Conservation (phyloP, 64 coral and sea anemone species). For the Stichodactyla mertensii region DNA sequence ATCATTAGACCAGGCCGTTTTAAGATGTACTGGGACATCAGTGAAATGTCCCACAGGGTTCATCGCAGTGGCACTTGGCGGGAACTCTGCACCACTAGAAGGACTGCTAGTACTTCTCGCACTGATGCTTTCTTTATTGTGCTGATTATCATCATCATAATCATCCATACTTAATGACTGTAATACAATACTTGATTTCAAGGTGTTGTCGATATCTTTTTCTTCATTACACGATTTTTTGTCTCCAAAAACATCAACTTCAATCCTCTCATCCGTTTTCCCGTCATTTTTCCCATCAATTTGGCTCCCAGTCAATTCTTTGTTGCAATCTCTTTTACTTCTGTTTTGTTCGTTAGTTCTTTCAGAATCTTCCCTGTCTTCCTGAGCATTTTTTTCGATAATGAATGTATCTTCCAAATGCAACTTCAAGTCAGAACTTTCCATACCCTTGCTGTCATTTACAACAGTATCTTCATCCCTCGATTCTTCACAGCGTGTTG, state of each 20-base stretch:
- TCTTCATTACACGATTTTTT: background rate
- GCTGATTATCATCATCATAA: background rate
- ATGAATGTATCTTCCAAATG: background rate
- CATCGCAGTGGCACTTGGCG: background rate
- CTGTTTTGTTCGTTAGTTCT: background rate
- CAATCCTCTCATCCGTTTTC: background rate
- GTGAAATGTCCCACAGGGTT: background rate
- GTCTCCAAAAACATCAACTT: background rate
- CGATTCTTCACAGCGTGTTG: background rate
- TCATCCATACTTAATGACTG: background rate
- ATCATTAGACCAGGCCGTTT: slow-evolving; percentile 25
- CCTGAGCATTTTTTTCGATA: background rate
- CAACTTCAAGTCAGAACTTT: background rate
- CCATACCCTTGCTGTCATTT: background rate
- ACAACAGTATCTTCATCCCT: background rate
- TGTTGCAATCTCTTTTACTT: background rate
- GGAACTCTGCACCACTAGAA: background rate
- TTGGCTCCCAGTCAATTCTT: background rate
- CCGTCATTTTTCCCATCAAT: no score
- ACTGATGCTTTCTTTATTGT: background rate
- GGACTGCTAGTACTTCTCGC: background rate
- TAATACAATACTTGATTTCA: background rate
- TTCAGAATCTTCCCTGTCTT: background rate
- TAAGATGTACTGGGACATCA: background rate
- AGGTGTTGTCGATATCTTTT: background rate